Base-by-base conservation (phyloP, 2,888 invertebrate species). In the Cataglyphis altisquamis region DNA sequence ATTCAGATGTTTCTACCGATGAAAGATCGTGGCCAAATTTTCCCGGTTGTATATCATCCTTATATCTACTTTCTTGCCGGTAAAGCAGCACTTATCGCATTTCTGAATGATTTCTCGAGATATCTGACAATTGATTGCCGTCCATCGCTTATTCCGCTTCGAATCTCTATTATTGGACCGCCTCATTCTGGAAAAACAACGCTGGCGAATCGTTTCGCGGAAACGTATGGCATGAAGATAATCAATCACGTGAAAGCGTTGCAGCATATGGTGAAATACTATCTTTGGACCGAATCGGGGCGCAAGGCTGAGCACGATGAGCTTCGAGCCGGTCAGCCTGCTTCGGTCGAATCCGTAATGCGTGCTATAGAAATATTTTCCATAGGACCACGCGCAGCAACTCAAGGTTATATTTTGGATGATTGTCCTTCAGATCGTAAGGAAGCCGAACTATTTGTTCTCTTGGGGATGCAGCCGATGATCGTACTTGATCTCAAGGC, bases 161-260 rank as follows among this genome's bases (percentile, higher is more conserved):
- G 95, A 88, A 93, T 97, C 66, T 95, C 96, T 39, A 92, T 97
- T 36, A 96, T 96, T 70, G 97, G 97, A 8, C 95, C 96, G 29
- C 96, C 97, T 3, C 96, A 96, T 92, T 96, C 96, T 45, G 97
- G 97, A 0, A 96, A 96, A 94, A 96, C 96, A 73, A 94, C 95
- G 5, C 91, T 97, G 57, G 95, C 96, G 5, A 94, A 95, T 68
- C 95, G 96, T 89, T 95, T 97, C 41, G 95, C 95, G 2, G 94
- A 95, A 32, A 95, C 95, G 85, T 96, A 96, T 88, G 96, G 96
- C 36, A 92, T 97, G 83, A 93, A 96, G 88, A 94, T 96, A 63
- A 94, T 97, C 77, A 96, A 96, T 2, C 95, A 95, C 90, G 96
- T 96, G 39, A 94, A 94, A 86, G 96, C 96, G 5, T 90, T 96